Evolutionary conservation across 2,888 invertebrate genomes (phyloP).

Genomic region (Limnephilus auricula): DNA sequence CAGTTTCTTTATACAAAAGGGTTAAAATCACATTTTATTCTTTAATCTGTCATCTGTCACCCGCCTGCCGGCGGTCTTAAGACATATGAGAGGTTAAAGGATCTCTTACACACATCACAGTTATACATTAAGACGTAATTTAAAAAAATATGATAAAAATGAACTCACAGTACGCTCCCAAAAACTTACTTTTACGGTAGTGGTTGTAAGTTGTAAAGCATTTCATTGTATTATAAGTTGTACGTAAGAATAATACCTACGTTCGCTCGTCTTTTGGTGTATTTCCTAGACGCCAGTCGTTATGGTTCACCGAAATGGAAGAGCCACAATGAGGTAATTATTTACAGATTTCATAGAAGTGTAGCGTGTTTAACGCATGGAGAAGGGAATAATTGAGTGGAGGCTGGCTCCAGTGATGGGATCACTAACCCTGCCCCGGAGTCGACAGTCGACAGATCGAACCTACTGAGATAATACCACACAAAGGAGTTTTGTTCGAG

Average conservation of each 20-base stretch:
- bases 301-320: neutral
- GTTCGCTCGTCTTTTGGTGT: neutral
- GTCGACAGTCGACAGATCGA: conserved; percentile 39
- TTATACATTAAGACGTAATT: neutral
- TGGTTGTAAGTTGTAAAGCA: neutral
- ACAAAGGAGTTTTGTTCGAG: conserved; percentile 26
- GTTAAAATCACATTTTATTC: too few species aligned
- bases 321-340: conserved; percentile 10
- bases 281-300: neutral
- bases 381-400: conserved; percentile 48
- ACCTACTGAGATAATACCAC: neutral
- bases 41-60: too few species aligned
- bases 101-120: neutral
- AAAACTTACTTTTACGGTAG: neutral
- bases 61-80: too few species aligned
- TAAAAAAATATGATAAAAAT: neutral
- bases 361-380: conserved; percentile 55
- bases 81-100: too few species aligned
- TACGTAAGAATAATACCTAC: neutral
- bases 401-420: conserved; percentile 54
- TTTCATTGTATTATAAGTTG: neutral
- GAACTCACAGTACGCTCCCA: neutral
- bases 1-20: too few species aligned
- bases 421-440: conserved; percentile 50
- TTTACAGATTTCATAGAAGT: conserved; percentile 46